Evolutionary conservation across 2,888 invertebrate genomes (phyloP).

Genomic region (Beris morrisii): DNA sequence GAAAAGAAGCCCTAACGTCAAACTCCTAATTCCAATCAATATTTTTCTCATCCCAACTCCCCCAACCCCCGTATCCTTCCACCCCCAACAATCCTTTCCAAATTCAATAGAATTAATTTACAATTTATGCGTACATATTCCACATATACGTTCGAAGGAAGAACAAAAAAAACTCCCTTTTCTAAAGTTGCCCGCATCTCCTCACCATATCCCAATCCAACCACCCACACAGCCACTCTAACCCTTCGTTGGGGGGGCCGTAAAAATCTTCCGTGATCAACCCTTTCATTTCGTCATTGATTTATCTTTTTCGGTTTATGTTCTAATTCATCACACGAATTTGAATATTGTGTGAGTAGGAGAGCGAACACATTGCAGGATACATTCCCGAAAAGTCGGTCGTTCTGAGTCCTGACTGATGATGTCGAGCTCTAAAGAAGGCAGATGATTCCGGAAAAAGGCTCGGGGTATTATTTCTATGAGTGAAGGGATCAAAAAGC

Average conservation of each 20-base stretch:
- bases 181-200: not conserved
- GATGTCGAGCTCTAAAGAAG: too few species aligned
- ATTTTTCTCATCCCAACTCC: not conserved
- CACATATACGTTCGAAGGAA: not conserved
- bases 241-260: not conserved
- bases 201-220: not conserved
- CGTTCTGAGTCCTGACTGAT: too few species aligned
- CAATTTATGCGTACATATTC: conserved; percentile 36
- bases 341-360: conserved; percentile 24
- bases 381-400: too few species aligned
- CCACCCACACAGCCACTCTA: not conserved
- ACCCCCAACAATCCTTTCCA: conserved; percentile 6
- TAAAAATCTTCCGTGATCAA: conserved; percentile 9
- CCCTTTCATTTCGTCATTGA: conserved; percentile 34
- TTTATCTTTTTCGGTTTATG: conserved; percentile 37
- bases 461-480: too few species aligned
- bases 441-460: too few species aligned
- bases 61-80: not conserved
- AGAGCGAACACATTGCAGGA: too few species aligned
- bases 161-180: not conserved
- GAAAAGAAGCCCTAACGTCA: not conserved
- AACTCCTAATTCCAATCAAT: conserved; percentile 28
- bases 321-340: conserved; percentile 38
- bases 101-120: conserved; percentile 38
- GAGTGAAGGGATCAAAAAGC: too few species aligned